phyloP scores from a whole-genome alignment of 2,888 invertebrate genomes.

The Atherix ibis region DNA sequence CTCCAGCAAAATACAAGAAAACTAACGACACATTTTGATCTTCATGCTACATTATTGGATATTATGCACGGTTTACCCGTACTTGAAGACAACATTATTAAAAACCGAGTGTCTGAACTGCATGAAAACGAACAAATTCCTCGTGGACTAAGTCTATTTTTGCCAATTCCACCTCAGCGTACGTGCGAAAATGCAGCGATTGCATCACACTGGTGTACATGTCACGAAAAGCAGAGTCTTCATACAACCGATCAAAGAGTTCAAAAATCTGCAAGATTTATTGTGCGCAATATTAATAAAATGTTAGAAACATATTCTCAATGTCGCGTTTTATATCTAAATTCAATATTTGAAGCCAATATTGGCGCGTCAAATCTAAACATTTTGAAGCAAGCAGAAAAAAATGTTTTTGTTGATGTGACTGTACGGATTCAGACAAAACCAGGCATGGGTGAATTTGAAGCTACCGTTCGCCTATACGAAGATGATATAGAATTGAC shows the following conservation, averaged over 20 bases:
- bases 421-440: conserved; percentile 34
- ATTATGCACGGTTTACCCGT: conserved; percentile 40
- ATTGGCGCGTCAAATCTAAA: conserved; percentile 35
- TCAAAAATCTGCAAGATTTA: conserved; percentile 39
- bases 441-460: conserved; percentile 47
- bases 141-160: conserved; percentile 61
- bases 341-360: conserved; percentile 48
- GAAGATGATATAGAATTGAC: conserved; percentile 22
- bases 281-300: conserved; percentile 49
- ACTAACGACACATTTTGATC: conserved; percentile 71
- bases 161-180: conserved; percentile 50
- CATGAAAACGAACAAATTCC: conserved; percentile 30
- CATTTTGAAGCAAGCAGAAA: conserved; percentile 22
- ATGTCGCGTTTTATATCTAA: conserved; percentile 48
- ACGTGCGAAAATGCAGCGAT: conserved; percentile 67
- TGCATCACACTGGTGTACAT: conserved; percentile 77
- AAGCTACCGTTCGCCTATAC: conserved; percentile 51
- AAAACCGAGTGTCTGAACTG: conserved; percentile 24
- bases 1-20: conserved; percentile 47
- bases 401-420: conserved; percentile 26
- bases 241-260: conserved; percentile 37
- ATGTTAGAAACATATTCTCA: conserved; percentile 42
- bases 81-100: conserved; percentile 32
- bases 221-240: conserved; percentile 49
- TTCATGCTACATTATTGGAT: conserved; percentile 63